phyloP scores from a whole-genome alignment of 2,888 invertebrate species.

The Digitonthophagus gazella region DNA sequence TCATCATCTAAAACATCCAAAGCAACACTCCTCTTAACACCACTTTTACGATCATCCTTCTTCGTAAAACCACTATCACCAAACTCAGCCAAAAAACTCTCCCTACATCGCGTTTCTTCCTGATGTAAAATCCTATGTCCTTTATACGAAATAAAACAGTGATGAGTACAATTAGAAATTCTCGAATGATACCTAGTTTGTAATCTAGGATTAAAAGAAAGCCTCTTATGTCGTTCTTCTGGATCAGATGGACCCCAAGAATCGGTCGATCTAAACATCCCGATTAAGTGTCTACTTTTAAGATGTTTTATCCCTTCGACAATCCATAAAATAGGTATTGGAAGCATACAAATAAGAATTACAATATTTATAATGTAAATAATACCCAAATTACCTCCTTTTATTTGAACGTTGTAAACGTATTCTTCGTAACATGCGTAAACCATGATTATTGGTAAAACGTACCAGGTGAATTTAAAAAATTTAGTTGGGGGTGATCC shows the following conservation, averaged over 20 bases:
- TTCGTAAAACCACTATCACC: not conserved
- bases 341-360: conserved; percentile 4
- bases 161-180: conserved; percentile 27
- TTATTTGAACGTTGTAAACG: not conserved
- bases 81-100: not conserved
- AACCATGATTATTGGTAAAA: conserved; percentile 20
- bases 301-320: conserved; percentile 25
- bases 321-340: conserved; percentile 20
- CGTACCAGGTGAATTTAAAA: conserved; percentile 32
- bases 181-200: conserved; percentile 30
- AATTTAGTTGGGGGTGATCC: conserved; percentile 30
- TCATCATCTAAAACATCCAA: not conserved
- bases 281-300: conserved; percentile 24
- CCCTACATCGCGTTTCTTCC: not conserved
- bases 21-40: not conserved
- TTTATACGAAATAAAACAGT: conserved; percentile 24
- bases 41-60: not conserved
- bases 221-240: conserved; percentile 28
- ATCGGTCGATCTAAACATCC: conserved; percentile 29
- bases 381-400: not conserved
- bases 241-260: conserved; percentile 32
- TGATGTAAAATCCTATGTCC: not conserved
- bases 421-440: not conserved
- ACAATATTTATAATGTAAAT: not conserved
- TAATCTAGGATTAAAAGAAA: conserved; percentile 30